These are phyloP conservation scores for Caranx melampygus DNA, from an alignment of 2,113 vertebrate genomes.

Conservation along the genomic window DNA sequence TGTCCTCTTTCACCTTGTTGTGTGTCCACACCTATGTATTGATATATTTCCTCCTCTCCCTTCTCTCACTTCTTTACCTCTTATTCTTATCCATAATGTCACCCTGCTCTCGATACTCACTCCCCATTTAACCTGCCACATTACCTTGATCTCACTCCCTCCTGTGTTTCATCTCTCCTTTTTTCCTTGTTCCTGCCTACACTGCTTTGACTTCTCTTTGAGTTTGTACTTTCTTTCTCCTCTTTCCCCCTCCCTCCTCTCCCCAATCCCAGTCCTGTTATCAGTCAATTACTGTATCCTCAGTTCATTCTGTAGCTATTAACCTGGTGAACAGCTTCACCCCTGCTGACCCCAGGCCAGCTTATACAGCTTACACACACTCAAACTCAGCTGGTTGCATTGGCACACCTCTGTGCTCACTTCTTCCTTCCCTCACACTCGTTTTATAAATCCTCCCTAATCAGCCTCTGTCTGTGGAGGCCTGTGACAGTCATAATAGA, in stretches of 20 bases:
- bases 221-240: not conserved
- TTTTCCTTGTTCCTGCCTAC: not conserved
- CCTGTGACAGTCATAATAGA: not conserved
- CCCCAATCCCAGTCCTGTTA: constrained; percentile 36
- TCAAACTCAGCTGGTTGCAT: constrained; percentile 36
- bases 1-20: constrained; percentile 15
- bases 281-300: constrained; percentile 60
- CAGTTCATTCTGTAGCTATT: constrained; percentile 64
- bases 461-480: constrained; percentile 15
- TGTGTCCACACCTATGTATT: constrained; percentile 13
- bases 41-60: constrained; percentile 30
- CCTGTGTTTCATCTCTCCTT: constrained; percentile 28
- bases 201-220: constrained; percentile 3
- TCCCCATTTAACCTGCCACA: constrained; percentile 13
- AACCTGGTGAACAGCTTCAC: constrained; percentile 58
- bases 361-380: constrained; percentile 60
- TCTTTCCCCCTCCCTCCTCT: not conserved
- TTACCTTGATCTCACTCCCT: constrained; percentile 8
- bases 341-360: constrained; percentile 49
- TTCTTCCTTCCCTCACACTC: not conserved
- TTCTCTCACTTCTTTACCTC: not conserved
- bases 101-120: not conserved
- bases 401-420: constrained; percentile 37
- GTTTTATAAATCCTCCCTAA: constrained; percentile 33
- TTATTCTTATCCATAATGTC: not conserved